Evolutionary conservation across 2,113 vertebrate genomes (phyloP).

Genomic region (Phalacrocorax carbo): DNA sequence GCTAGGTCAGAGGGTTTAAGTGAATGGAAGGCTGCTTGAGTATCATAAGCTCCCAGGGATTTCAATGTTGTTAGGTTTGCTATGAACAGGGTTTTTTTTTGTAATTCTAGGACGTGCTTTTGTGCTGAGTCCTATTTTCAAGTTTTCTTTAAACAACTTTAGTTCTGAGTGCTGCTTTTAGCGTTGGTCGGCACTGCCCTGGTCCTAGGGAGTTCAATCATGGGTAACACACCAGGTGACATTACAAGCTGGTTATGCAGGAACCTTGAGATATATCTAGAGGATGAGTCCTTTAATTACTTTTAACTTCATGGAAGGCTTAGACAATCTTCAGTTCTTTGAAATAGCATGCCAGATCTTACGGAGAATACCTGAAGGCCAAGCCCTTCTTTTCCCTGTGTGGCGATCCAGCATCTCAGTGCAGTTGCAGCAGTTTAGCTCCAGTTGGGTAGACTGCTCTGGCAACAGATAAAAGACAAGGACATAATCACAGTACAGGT

Average conservation of each 20-base stretch:
- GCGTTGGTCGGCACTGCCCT: background rate
- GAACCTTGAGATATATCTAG: background rate
- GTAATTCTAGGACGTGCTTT: slow-evolving; percentile 24
- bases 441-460: background rate
- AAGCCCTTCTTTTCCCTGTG: background rate
- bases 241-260: background rate
- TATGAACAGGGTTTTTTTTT: background rate
- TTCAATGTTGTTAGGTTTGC: background rate
- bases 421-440: background rate
- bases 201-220: background rate
- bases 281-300: background rate
- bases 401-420: background rate
- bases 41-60: background rate
- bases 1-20: slow-evolving; percentile 26
- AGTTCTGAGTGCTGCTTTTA: background rate
- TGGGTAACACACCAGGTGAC: background rate
- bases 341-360: background rate
- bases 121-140: slow-evolving; percentile 15
- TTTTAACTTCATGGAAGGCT: background rate
- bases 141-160: background rate
- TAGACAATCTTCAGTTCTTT: background rate
- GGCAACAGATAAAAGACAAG: background rate
- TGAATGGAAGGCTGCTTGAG: background rate
- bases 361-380: background rate
- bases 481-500: fast-evolving